Base-by-base conservation (phyloP, 2,888 invertebrate genomes). In the Reticulitermes lucifugus region DNA sequence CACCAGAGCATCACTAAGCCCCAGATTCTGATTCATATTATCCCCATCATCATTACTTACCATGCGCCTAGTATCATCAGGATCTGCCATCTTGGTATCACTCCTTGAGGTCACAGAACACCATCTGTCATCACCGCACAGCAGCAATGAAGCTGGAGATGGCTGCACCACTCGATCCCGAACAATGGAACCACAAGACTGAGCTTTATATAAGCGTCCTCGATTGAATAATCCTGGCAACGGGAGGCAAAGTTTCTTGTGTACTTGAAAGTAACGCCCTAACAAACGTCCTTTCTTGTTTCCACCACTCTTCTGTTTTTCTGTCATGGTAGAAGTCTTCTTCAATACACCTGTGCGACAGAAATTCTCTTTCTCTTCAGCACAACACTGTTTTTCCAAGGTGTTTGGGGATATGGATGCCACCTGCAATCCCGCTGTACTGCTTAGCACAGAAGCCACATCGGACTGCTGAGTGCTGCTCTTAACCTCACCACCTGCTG, bases 261-360 rank as follows among this genome's bases (percentile, higher is more conserved):
- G 94, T 84, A 95, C 93, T 86, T 95, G 94, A 89, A 95, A 94
- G 88, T 95, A 95, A 86, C 94, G 93, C 79, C 94, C 94, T 75
- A 95, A 91, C 88, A 95, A 91, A 35, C 93, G 92, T 90, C 93
- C 93, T 89, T 93, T 94, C 83, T 91, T 90, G 81, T 88, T 90
- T 83, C 90, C 90, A 86, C 90, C 90, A 14, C 89, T 89, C 80
- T 89, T 89, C 21, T 90, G 89, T 85, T 90, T 89, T 29, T 89
- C 87, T 29, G 89, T 83, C 80, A 77, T 86, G 35, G 60, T 35
- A 59, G 70, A 65, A 21, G 60, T 43, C n/a, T 81, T 81, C 77
- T 85, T 87, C 83, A 85, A 65, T n/a, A 51, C 79, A 14, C 73
- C 59, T 5, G 82, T 46, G 43, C 80, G 88, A 21, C 87, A 87